A percentile compares a stretch with the other conserved stretches of the same genome.
These are phyloP conservation scores for Sebastes diploproa DNA, from an alignment of 2,797 vertebrate genomes.

Conservation along the genomic window DNA sequence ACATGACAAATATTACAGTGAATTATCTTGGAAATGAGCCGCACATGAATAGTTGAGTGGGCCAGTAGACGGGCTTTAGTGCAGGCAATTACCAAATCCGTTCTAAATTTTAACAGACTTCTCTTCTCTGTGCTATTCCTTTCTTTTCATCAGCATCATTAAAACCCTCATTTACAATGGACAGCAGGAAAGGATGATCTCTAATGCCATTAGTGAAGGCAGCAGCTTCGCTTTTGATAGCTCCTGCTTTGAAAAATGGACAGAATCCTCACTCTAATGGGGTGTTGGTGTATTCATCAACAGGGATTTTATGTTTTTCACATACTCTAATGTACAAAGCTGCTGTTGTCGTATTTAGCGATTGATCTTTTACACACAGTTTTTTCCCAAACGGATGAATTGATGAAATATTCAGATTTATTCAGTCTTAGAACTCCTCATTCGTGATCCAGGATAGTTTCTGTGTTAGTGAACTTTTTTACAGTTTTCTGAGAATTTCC, in stretches of 20 bases:
- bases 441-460: conserved; percentile 13
- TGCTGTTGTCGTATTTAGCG: conserved; percentile 22
- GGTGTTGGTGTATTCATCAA: conserved; percentile 50
- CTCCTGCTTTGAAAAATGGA: conserved; percentile 59
- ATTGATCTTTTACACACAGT: conserved; percentile 6
- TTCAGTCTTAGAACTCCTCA: not conserved
- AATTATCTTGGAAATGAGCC: conserved; percentile 48
- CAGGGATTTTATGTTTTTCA: not conserved
- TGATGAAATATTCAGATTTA: conserved; percentile 19
- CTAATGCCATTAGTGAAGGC: conserved; percentile 66
- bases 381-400: conserved; percentile 2
- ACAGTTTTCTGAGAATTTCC: not conserved
- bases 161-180: conserved; percentile 63
- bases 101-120: conserved; percentile 60
- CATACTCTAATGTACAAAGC: conserved; percentile 35
- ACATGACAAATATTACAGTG: conserved; percentile 29
- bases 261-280: conserved; percentile 56
- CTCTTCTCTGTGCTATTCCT: not conserved
- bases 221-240: conserved; percentile 60
- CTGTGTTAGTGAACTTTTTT: conserved; percentile 1
- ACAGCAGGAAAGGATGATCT: conserved; percentile 67
- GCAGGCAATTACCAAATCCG: conserved; percentile 54
- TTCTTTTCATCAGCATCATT: conserved; percentile 69
- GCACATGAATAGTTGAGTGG: conserved; percentile 41
- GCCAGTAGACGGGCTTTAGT: conserved; percentile 40